Evolutionary conservation across 2,113 vertebrate genomes (phyloP).

Genomic region (Oenanthe melanoleuca): DNA sequence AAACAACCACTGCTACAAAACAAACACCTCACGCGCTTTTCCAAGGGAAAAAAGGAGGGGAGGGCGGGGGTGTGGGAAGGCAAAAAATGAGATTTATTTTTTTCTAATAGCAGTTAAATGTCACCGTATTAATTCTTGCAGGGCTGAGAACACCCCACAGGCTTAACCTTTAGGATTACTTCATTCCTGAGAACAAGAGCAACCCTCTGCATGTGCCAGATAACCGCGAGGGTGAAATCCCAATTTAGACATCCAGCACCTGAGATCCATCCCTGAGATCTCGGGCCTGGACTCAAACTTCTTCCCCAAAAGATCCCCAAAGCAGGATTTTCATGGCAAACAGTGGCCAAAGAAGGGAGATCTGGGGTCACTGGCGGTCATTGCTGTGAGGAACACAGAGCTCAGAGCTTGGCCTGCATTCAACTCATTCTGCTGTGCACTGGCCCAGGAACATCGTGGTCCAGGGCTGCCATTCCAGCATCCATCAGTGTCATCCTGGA

Average conservation of each 20-base stretch:
- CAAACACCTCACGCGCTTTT: background rate
- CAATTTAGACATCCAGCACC: rapidly evolving
- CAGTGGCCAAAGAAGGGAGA: rapidly evolving
- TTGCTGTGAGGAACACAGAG: rapidly evolving
- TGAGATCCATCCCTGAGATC: rapidly evolving
- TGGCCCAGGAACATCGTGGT: rapidly evolving
- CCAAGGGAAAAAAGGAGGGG: background rate
- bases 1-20: background rate
- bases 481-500: background rate
- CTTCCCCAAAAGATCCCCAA: background rate
- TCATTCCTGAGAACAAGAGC: background rate
- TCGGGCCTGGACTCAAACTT: rapidly evolving
- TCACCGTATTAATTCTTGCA: slow-evolving; percentile 49
- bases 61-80: background rate
- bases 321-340: background rate
- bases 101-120: slow-evolving; percentile 31
- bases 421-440: rapidly evolving
- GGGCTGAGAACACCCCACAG: slow-evolving; percentile 31
- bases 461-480: background rate
- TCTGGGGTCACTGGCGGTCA: rapidly evolving
- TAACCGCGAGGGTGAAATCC: background rate
- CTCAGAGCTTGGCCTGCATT: background rate
- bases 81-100: background rate
- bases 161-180: slow-evolving; percentile 58
- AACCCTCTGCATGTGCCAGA: slow-evolving; percentile 6